phyloP scores from a whole-genome alignment of 2,888 invertebrate species.

The Creontiades dilutus region DNA sequence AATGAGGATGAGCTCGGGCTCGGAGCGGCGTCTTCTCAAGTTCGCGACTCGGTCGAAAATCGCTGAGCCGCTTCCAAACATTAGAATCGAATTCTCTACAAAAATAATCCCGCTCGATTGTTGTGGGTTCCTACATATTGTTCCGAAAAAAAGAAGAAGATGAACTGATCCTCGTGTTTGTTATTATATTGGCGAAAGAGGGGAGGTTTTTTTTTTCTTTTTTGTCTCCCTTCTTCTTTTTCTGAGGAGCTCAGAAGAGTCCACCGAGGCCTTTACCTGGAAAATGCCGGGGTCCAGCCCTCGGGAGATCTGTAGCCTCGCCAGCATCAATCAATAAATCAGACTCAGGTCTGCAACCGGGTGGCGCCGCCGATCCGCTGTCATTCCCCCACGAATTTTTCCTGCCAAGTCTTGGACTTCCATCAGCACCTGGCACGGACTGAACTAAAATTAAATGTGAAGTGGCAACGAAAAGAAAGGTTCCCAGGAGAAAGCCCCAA shows the following conservation, averaged over 20 bases:
- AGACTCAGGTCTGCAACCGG: background rate
- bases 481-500: too few species aligned
- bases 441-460: too few species aligned
- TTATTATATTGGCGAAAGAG: constrained; percentile 35
- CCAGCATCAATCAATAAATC: constrained; percentile 39
- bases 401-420: background rate
- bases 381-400: background rate
- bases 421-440: too few species aligned
- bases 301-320: background rate
- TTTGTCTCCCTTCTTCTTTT: background rate
- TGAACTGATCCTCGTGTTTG: constrained; percentile 42
- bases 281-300: constrained; percentile 11
- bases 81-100: constrained; percentile 13
- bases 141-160: constrained; percentile 22
- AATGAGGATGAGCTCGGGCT: background rate
- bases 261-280: constrained; percentile 26
- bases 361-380: background rate
- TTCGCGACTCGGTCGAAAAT: constrained; percentile 3
- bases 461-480: too few species aligned
- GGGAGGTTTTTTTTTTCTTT: background rate
- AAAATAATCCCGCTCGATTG: constrained; percentile 28
- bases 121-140: constrained; percentile 40
- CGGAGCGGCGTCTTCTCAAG: constrained; percentile 1
- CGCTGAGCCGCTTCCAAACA: background rate
- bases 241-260: background rate